Evolutionary conservation across 2,113 vertebrate species (phyloP).

Genomic region (Irena cyanogastra): DNA sequence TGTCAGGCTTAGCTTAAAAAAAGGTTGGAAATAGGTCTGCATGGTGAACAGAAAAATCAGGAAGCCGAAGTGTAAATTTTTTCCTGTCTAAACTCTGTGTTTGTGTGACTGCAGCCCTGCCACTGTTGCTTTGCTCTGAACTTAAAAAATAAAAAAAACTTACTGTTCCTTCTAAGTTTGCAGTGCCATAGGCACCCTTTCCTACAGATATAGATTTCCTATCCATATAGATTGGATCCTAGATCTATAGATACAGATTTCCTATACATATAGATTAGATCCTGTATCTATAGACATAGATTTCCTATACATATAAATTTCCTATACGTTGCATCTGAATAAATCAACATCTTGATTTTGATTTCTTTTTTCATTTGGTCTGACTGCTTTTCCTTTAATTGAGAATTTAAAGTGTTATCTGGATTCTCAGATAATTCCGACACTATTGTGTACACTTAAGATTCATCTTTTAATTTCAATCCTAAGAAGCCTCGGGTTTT

Average conservation of each 20-base stretch:
- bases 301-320: background rate
- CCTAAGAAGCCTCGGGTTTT: background rate
- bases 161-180: background rate
- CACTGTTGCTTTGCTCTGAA: background rate
- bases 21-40: background rate
- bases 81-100: background rate
- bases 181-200: background rate
- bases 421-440: background rate
- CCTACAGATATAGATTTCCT: too few species aligned
- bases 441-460: background rate
- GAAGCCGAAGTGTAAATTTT: background rate
- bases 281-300: background rate
- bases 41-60: background rate
- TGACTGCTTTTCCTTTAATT: background rate
- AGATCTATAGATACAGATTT: too few species aligned
- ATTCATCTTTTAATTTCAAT: background rate
- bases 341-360: background rate
- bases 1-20: background rate
- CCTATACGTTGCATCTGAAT: fast-evolving
- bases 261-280: background rate
- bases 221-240: too few species aligned
- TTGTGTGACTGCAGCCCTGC: background rate
- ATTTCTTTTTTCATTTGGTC: background rate
- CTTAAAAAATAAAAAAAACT: background rate
- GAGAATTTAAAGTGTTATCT: background rate